Conservation (phyloP, 2,113 vertebrate species). For the Hippopotamus amphibius region DNA sequence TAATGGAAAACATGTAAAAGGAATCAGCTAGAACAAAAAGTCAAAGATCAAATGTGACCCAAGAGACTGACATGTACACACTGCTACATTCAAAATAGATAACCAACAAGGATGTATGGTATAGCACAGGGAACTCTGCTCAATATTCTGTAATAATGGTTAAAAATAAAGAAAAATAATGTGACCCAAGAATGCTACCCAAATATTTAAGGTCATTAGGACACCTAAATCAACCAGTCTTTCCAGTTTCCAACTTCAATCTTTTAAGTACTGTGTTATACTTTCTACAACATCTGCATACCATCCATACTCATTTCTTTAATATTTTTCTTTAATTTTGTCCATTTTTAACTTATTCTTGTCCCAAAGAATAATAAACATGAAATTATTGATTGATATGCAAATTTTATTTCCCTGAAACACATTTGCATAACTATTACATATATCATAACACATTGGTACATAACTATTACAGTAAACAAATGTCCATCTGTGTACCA, state of each 20-base stretch:
- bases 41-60: not conserved
- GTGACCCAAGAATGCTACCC: not conserved
- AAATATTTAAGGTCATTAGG: not conserved
- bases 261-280: not conserved
- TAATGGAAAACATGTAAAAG: not conserved
- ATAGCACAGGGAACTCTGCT: not conserved
- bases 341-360: slow-evolving; percentile 61
- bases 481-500: slow-evolving; percentile 34
- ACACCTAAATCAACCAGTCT: not conserved
- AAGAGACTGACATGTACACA: not conserved
- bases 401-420: slow-evolving; percentile 61
- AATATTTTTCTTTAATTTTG: slow-evolving; percentile 61
- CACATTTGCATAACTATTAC: slow-evolving; percentile 60
- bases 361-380: slow-evolving; percentile 73
- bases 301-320: slow-evolving; percentile 61
- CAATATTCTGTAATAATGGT: not conserved
- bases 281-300: slow-evolving; percentile 62
- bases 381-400: slow-evolving; percentile 67
- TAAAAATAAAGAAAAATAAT: not conserved
- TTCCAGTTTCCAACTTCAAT: not conserved
- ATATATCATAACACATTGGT: slow-evolving; percentile 52
- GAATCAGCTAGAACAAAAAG: slow-evolving; percentile 9
- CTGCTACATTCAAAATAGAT: not conserved
- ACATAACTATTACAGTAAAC: slow-evolving; percentile 28
- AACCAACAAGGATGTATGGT: not conserved